These are phyloP conservation scores for Polyommatus iphigenia DNA, from an alignment of 2,888 invertebrate genomes.

Conservation along the genomic window DNA sequence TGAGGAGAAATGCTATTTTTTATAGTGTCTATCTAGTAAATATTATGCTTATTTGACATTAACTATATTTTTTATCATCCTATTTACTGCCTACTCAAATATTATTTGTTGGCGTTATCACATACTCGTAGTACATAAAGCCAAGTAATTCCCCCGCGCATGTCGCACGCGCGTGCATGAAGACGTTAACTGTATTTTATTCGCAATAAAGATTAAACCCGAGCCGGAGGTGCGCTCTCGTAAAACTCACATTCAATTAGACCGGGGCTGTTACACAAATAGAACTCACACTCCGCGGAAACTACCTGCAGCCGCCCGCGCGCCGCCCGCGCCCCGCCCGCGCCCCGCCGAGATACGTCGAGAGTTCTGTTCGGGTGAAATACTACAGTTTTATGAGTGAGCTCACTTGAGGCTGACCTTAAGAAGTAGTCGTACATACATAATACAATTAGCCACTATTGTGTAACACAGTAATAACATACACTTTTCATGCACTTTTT, in stretches of 20 bases:
- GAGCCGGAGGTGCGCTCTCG: background rate
- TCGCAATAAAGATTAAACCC: conserved; percentile 17
- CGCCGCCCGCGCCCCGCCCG: background rate
- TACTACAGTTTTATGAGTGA: background rate
- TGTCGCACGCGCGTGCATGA: background rate
- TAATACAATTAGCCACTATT: too few relatives aligned
- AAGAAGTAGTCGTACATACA: too few relatives aligned
- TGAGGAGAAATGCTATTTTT: background rate
- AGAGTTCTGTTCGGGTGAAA: too few relatives aligned
- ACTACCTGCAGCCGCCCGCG: background rate
- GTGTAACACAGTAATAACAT: too few relatives aligned
- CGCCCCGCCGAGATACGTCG: too few relatives aligned
- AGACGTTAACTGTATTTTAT: conserved; percentile 14
- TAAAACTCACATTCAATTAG: conserved; percentile 21
- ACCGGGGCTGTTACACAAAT: background rate
- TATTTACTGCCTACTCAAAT: too few relatives aligned
- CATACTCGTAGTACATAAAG: background rate
- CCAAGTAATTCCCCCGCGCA: background rate
- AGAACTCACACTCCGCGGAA: background rate
- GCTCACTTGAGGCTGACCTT: background rate
- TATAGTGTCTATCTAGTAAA: background rate
- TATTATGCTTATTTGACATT: too few relatives aligned
- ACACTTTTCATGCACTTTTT: too few relatives aligned
- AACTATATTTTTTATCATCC: too few relatives aligned
- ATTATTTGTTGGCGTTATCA: background rate